Evolutionary conservation across 2,888 invertebrate species (phyloP).

Genomic region (Conomelus anceps): DNA sequence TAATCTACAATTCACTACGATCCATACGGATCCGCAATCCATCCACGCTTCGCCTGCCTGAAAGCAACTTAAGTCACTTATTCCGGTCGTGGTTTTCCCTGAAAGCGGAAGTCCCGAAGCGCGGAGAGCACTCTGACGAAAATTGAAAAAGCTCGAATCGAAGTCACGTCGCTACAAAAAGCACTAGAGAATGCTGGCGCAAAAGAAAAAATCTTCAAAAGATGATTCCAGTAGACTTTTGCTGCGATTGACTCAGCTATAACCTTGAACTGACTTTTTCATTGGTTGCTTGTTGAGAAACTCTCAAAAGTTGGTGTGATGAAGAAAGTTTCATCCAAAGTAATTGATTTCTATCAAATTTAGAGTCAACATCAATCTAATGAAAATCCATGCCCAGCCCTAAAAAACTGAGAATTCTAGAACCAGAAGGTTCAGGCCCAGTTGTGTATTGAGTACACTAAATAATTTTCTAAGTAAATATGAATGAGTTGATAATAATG

Average conservation of each 20-base stretch:
- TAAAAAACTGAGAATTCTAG: too few species aligned
- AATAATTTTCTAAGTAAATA: too few species aligned
- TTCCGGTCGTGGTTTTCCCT: not conserved
- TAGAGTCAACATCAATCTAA: not conserved
- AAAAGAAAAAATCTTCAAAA: not conserved
- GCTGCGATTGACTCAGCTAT: not conserved
- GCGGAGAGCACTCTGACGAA: not conserved
- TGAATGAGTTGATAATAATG: too few species aligned
- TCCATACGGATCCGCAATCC: not conserved
- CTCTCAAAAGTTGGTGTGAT: not conserved
- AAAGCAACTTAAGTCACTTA: not conserved
- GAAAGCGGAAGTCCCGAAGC: not conserved
- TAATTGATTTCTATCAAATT: not conserved
- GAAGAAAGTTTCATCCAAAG: not conserved
- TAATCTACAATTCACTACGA: too few species aligned
- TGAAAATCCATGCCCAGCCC: not conserved
- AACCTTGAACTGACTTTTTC: not conserved
- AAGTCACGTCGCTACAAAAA: not conserved
- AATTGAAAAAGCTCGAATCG: not conserved
- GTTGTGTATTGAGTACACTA: too few species aligned
- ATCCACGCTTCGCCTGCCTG: not conserved
- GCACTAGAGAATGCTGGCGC: not conserved
- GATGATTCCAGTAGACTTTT: not conserved
- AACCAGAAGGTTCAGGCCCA: too few species aligned
- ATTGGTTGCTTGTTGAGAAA: not conserved